Evolutionary conservation across 2,888 invertebrate genomes (phyloP).

Genomic region (Imbricaverruca yamaguchii): DNA sequence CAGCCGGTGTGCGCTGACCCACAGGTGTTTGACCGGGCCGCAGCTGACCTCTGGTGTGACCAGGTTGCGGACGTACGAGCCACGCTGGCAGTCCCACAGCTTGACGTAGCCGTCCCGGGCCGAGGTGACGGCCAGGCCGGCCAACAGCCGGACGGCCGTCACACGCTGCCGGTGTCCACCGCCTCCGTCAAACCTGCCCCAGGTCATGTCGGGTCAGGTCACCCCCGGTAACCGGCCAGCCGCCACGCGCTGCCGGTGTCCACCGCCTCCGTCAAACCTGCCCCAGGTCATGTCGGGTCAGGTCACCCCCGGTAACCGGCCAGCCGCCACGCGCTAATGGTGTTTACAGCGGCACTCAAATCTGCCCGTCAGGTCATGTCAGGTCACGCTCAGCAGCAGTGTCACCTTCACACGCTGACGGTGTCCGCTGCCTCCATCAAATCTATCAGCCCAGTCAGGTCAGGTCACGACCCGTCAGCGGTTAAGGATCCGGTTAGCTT

Average conservation of each 20-base stretch:
- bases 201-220: no score
- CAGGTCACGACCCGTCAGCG: no score
- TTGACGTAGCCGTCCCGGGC: background rate
- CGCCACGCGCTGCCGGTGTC: background rate
- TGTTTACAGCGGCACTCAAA: no score
- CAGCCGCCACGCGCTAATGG: no score
- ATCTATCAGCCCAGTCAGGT: no score
- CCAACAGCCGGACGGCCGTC: background rate
- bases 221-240: no score
- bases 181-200: background rate
- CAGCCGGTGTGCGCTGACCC: background rate
- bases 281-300: background rate
- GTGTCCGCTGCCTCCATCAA: no score
- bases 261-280: background rate
- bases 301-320: no score
- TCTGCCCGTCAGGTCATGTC: no score
- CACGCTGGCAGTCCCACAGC: background rate
- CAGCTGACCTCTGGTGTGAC: background rate
- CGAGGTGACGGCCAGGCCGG: background rate
- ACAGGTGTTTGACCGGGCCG: background rate
- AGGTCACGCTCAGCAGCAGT: no score
- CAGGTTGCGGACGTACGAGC: background rate
- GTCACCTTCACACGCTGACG: no score
- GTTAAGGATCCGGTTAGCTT: no score
- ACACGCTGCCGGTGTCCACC: background rate